Conservation (phyloP, 2,797 vertebrate species). For the Macrochelys suwanniensis region DNA sequence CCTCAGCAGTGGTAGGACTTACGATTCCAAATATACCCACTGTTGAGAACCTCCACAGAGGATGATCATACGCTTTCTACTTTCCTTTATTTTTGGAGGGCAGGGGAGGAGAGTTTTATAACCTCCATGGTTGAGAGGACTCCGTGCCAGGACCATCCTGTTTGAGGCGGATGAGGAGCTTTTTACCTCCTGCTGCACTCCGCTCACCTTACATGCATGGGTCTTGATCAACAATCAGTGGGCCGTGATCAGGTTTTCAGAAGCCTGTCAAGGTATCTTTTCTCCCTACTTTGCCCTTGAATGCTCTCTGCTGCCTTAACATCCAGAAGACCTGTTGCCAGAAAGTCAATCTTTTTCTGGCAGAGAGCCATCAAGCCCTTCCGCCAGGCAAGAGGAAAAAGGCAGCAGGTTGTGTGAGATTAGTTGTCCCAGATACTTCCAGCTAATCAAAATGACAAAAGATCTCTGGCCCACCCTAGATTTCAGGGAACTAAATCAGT, state of each 20-base stretch:
- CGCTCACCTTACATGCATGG: background rate
- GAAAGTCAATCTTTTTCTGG: background rate
- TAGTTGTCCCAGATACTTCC: background rate
- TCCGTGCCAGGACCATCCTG: fast-evolving
- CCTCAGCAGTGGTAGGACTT: no score
- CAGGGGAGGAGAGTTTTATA: background rate
- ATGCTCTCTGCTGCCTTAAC: background rate
- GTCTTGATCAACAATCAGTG: background rate
- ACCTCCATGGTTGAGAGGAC: fast-evolving
- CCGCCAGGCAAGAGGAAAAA: background rate
- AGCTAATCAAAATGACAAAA: background rate
- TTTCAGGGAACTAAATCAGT: background rate
- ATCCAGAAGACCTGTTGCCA: background rate
- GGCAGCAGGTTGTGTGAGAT: background rate
- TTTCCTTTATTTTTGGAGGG: background rate
- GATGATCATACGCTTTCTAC: background rate
- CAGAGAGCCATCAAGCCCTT: background rate
- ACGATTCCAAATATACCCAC: fast-evolving
- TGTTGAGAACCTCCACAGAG: background rate
- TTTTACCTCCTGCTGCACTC: background rate
- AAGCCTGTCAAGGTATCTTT: background rate
- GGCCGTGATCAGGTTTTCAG: background rate
- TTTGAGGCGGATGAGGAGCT: background rate
- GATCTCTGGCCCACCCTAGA: background rate
- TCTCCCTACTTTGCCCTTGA: background rate